Conservation (phyloP, 53 echinoderm and acorn worm genomes). For the Holothuria scabra region DNA sequence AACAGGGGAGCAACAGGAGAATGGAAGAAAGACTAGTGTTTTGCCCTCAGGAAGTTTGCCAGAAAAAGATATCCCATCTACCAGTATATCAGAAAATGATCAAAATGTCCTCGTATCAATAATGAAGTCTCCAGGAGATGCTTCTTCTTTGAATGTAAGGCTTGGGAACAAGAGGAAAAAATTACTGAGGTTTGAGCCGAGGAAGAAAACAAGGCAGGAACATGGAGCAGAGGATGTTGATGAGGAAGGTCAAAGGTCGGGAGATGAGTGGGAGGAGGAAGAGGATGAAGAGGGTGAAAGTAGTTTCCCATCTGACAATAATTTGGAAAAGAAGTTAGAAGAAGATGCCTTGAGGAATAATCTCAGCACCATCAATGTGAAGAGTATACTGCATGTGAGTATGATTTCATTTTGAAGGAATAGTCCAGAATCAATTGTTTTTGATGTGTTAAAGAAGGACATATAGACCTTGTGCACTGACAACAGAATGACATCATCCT, state of each 20-base stretch:
- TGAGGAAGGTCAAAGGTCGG: background rate
- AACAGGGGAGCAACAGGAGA: too few relatives aligned
- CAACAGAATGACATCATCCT: too few relatives aligned
- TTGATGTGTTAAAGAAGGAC: too few relatives aligned
- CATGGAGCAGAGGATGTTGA: background rate
- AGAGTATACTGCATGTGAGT: slow-evolving; percentile 97
- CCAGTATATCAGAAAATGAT: background rate
- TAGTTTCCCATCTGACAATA: slow-evolving; percentile 44
- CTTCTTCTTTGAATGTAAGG: background rate
- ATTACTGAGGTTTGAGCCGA: slow-evolving; percentile 25
- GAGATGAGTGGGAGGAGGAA: slow-evolving; percentile 29
- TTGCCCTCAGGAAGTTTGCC: too few relatives aligned
- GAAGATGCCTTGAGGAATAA: slow-evolving; percentile 90
- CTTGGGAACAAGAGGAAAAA: slow-evolving; percentile 62
- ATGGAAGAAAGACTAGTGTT: too few relatives aligned
- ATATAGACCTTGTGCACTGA: too few relatives aligned
- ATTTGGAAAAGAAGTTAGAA: slow-evolving; percentile 83
- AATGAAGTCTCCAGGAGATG: slow-evolving; percentile 33
- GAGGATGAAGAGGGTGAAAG: slow-evolving; percentile 20
- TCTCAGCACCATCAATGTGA: slow-evolving; percentile 91
- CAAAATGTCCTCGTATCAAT: background rate
- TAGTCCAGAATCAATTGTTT: too few relatives aligned
- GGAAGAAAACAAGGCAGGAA: slow-evolving; percentile 12
- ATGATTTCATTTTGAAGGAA: background rate
- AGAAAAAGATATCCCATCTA: background rate